Conservation (phyloP, 2,113 vertebrate genomes). For the Pithys albifrons region DNA sequence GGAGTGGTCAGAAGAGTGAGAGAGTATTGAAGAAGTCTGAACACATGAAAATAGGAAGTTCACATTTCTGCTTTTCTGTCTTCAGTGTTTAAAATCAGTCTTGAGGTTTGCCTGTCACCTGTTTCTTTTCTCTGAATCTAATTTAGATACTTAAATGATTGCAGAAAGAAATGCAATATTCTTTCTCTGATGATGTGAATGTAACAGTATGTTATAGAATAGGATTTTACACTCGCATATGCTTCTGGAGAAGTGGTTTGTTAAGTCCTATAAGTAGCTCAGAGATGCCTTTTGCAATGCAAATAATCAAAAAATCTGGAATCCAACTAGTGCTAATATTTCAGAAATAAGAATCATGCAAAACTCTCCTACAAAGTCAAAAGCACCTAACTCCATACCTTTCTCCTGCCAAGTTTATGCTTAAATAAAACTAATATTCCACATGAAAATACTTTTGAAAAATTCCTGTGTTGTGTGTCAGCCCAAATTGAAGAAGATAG, state of each 20-base stretch:
- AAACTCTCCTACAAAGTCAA: neutral
- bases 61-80: neutral
- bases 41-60: slow-evolving; percentile 18
- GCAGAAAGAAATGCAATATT: neutral
- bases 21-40: neutral
- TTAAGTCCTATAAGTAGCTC: neutral
- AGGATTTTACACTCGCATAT: neutral
- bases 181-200: neutral
- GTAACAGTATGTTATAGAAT: neutral
- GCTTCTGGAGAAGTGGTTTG: neutral
- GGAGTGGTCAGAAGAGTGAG: neutral
- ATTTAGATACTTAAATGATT: neutral
- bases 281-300: neutral
- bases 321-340: neutral
- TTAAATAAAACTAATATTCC: neutral
- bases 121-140: neutral
- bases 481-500: neutral
- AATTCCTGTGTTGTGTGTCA: neutral
- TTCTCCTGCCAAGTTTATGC: neutral
- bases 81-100: neutral
- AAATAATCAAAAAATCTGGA: neutral
- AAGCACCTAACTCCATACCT: neutral
- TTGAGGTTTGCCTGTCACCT: neutral
- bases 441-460: neutral
- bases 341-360: neutral